Base-by-base conservation (phyloP, 1,140 invertebrate species). In the Zaprionus inermis region DNA sequence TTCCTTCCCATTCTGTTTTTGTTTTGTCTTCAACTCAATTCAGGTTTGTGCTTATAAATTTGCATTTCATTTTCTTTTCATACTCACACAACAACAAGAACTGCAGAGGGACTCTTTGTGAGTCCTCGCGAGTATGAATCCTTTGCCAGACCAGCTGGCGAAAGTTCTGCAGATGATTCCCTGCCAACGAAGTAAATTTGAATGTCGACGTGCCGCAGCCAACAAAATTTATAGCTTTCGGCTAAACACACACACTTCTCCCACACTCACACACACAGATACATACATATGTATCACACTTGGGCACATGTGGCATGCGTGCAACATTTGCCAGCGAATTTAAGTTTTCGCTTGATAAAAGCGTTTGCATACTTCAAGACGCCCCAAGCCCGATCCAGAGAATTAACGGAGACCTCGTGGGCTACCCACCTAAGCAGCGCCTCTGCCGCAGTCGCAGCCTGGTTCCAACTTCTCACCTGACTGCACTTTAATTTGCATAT, bases 141-240 rank as follows among this genome's bases (percentile, higher is more conserved):
- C 61, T 54, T 60, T 60, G 22, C 30, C 30, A 49, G 22, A 56
- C 32, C 69, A 65, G 55, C 63, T 46, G 55, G 70, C 46, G 57
- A 73, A 60, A 49, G 49, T 59, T 38, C 30, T 73, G 51, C 58
- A 12, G 57, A 63, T 69, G 65, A 72, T 67, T 60, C 46, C 66
- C 65, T 56, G 64, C 22, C 66, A 74, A 66, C 32, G 72, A 78
- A 72, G 71, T 76, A 88, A 76, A 88, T 82, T 79, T 66, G 58
- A 88, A 82, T 82, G 82, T 88, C 72, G 79, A 70, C 66, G 46
- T 82, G 72, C 36, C 72, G 70, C 73, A 58, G 72, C 71, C 72
- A 78, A 51, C 59, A 72, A 72, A 81, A 85, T 85, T 82, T 85
- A 84, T 84, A 59, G 59, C 68, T 79, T 76, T 70, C 14, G 14